Evolutionary conservation across 2,888 invertebrate species (phyloP).

Genomic region (Heteromurus nitidus): DNA sequence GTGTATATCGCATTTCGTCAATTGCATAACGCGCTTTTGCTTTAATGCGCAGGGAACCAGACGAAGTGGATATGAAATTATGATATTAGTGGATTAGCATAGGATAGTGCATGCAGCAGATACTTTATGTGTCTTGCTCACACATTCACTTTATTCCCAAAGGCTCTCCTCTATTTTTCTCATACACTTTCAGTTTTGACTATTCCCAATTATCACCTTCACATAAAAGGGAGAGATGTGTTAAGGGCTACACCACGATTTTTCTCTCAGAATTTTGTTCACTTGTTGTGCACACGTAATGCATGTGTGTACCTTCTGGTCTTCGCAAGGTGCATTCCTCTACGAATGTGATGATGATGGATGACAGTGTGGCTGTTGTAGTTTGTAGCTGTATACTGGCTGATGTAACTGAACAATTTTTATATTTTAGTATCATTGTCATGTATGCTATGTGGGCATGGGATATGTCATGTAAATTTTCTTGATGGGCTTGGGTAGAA

Average conservation of each 20-base stretch:
- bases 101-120: no score
- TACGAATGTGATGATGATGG: neutral
- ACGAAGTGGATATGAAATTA: no score
- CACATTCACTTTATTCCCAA: no score
- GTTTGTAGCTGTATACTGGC: neutral
- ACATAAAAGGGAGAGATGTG: no score
- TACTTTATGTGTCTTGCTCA: no score
- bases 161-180: no score
- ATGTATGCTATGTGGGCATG: neutral
- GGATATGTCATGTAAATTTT: no score
- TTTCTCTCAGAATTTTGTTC: neutral
- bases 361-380: conserved; percentile 16
- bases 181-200: neutral
- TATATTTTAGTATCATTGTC: conserved; percentile 9
- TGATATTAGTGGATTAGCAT: no score
- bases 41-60: neutral
- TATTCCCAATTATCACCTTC: neutral
- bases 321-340: neutral
- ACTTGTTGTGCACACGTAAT: neutral
- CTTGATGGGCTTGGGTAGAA: no score
- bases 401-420: conserved; percentile 1
- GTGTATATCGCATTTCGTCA: neutral
- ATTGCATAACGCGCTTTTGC: neutral
- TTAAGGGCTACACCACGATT: neutral
- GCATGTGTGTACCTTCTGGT: neutral